These are phyloP conservation scores for Ptychodera flava DNA, from an alignment of 35 echinoderm and acorn worm genomes.

Conservation along the genomic window DNA sequence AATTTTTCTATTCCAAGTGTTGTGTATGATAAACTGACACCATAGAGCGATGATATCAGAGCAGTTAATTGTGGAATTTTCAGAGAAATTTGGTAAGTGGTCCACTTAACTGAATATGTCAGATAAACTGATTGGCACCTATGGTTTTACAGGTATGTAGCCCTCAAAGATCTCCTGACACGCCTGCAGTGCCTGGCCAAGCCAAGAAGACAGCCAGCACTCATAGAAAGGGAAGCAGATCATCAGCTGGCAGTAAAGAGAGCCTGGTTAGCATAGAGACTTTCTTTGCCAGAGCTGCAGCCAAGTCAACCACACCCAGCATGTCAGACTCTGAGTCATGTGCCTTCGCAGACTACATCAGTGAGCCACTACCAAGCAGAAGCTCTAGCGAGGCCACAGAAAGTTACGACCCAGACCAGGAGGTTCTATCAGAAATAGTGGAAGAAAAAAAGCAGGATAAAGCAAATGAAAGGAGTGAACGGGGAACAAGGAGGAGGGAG, in stretches of 20 bases:
- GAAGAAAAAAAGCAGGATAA: background rate
- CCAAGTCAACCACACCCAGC: background rate
- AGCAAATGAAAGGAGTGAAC: background rate
- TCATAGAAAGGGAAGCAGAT: background rate
- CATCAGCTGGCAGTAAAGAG: background rate
- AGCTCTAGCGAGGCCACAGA: background rate
- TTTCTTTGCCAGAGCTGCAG: background rate
- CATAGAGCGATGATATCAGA: too few species aligned
- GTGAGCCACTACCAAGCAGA: background rate
- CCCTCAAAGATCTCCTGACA: too few species aligned
- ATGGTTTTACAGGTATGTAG: too few species aligned
- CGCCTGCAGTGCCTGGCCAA: too few species aligned
- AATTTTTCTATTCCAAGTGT: too few species aligned
- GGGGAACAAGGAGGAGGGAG: background rate
- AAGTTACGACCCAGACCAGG: background rate
- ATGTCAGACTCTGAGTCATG: background rate
- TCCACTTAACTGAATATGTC: too few species aligned
- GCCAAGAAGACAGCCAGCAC: too few species aligned
- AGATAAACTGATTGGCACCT: too few species aligned
- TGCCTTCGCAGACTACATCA: background rate
- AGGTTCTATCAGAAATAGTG: constrained; percentile 14
- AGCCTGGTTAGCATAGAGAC: background rate
- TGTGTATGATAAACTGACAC: too few species aligned
- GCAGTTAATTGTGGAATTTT: too few species aligned
- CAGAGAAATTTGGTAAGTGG: too few species aligned